Evolutionary conservation across 30 jellyfish, hydroid and myxozoan species (phyloP).

Genomic region (Aurelia aurita complex sp. Pacific): DNA sequence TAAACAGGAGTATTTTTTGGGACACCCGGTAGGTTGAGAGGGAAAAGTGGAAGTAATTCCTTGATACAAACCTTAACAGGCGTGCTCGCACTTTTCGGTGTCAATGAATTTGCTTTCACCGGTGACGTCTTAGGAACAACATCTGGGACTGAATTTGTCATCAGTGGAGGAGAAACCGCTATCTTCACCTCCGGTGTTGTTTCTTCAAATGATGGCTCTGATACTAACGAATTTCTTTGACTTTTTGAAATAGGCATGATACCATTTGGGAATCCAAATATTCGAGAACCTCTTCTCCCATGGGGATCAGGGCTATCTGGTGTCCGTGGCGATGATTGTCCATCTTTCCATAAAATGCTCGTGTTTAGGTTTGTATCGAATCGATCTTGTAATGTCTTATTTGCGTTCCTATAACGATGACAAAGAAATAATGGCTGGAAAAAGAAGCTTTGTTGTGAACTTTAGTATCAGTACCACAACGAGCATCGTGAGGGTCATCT

Average conservation of each 20-base stretch:
- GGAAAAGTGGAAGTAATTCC: no score
- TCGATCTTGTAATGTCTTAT: conserved; percentile 61
- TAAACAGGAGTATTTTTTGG: no score
- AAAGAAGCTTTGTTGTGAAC: no score
- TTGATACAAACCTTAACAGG: conserved; percentile 18
- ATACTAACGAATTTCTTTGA: conserved; percentile 59
- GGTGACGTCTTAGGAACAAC: conserved; percentile 6
- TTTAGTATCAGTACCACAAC: no score
- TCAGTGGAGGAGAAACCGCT: background rate
- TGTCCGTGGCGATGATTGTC: conserved; percentile 39
- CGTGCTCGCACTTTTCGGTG: conserved; percentile 48
- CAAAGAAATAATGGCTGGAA: no score
- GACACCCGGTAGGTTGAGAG: no score
- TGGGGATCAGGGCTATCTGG: conserved; percentile 36
- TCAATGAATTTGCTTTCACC: no score
- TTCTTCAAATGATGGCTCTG: conserved; percentile 66
- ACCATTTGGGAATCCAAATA: conserved; percentile 45
- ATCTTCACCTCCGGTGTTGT: conserved; percentile 17
- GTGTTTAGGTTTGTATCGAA: conserved; percentile 49
- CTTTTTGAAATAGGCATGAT: conserved; percentile 59
- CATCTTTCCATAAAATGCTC: conserved; percentile 57
- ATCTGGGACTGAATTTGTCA: conserved; percentile 43
- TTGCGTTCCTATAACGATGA: conserved; percentile 23
- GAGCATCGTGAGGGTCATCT: no score
- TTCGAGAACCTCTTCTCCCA: conserved; percentile 9